Evolutionary conservation across 2,888 invertebrate genomes (phyloP).

Genomic region (Oscheius sp.): DNA sequence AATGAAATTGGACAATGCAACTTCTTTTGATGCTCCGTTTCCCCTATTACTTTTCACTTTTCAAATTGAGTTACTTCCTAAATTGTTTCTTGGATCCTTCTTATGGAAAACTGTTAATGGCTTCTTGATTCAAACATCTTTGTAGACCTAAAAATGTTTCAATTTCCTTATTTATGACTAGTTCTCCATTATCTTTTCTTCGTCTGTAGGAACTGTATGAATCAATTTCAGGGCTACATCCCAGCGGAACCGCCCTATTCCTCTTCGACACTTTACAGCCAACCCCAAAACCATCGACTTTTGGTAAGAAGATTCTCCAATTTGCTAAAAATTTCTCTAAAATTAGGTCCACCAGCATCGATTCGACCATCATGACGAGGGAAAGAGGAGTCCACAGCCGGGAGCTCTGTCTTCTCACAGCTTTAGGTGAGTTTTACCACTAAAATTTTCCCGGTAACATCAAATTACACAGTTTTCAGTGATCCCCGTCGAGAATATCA

Average conservation of each 20-base stretch:
- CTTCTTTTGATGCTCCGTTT: too few species aligned
- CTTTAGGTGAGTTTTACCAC: constrained; percentile 27
- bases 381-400: constrained; percentile 37
- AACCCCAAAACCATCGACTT: constrained; percentile 10
- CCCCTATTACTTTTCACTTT: background rate
- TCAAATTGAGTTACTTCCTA: background rate
- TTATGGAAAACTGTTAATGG: too few species aligned
- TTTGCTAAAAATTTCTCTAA: background rate
- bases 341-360: constrained; percentile 22
- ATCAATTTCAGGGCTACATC: constrained; percentile 19
- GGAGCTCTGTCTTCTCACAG: constrained; percentile 40
- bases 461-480: constrained; percentile 16
- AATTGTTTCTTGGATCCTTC: background rate
- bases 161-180: background rate
- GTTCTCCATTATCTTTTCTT: too few species aligned
- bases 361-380: constrained; percentile 21
- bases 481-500: constrained; percentile 47
- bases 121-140: background rate
- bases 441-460: background rate
- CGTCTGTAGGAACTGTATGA: background rate
- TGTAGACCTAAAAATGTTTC: background rate
- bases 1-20: too few species aligned
- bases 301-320: background rate
- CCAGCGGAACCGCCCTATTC: constrained; percentile 10
- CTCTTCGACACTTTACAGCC: constrained; percentile 24